Percentiles rank a stretch among this genome's conserved stretches.
phyloP scores from a whole-genome alignment of 2,113 vertebrate species.

The Marmota monax region DNA sequence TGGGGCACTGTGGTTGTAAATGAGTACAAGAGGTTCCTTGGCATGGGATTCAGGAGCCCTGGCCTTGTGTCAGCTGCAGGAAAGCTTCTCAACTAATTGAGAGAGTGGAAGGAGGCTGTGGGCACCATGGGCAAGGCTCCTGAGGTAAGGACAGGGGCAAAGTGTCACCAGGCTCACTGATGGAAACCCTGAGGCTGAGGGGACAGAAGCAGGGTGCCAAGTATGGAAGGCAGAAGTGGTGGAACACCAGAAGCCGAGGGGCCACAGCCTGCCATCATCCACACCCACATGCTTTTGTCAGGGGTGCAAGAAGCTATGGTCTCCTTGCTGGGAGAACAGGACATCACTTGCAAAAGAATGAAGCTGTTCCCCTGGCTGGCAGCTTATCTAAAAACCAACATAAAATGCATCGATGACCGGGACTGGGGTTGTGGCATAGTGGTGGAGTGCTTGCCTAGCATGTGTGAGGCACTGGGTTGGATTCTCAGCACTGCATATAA shows the following conservation, averaged over 20 bases:
- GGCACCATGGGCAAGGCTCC: background rate
- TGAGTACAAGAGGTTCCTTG: constrained; percentile 71
- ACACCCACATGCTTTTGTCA: background rate
- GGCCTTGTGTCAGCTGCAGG: background rate
- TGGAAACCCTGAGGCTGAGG: background rate
- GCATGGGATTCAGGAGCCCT: background rate
- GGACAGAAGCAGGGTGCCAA: background rate
- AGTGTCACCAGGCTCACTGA: background rate
- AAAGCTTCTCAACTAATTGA: constrained; percentile 46
- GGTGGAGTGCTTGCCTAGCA: too few relatives aligned
- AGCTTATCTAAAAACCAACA: background rate
- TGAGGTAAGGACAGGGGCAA: background rate
- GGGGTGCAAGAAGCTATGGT: too few relatives aligned
- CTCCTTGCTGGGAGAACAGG: background rate
- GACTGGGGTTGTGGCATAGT: too few relatives aligned
- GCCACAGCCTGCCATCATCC: background rate
- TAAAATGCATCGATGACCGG: background rate
- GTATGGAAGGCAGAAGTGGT: background rate
- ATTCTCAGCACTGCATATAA: too few relatives aligned
- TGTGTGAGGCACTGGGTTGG: too few relatives aligned
- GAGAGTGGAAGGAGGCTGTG: background rate
- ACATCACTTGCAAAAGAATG: background rate
- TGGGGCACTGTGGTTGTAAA: background rate
- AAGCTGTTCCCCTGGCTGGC: background rate
- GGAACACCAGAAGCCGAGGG: background rate